Evolutionary conservation across 2,888 invertebrate genomes (phyloP).

Genomic region (Orgyia antiqua): DNA sequence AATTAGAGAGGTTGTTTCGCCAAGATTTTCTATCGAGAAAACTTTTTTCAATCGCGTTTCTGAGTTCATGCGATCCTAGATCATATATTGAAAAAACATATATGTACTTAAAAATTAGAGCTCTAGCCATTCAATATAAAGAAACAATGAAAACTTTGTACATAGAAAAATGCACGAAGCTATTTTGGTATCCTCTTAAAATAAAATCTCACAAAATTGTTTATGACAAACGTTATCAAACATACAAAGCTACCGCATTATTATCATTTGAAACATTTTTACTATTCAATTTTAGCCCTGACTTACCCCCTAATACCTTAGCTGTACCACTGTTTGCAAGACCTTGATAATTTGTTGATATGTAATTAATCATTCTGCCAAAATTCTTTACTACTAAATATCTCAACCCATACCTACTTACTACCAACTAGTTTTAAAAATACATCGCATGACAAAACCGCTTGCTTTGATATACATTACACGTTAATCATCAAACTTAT

Average conservation of each 20-base stretch:
- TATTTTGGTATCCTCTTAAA: no score
- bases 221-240: conserved; percentile 22
- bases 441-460: conserved; percentile 5
- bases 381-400: conserved; percentile 35
- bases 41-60: no score
- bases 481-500: conserved; percentile 4
- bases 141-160: no score
- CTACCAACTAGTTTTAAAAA: conserved; percentile 12
- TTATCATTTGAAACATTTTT: conserved; percentile 12
- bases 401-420: conserved; percentile 27
- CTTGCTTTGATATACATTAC: conserved; percentile 14
- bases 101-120: no score
- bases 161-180: no score
- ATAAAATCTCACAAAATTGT: conserved; percentile 12
- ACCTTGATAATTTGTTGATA: conserved; percentile 47
- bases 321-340: conserved; percentile 38
- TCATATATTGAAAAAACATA: no score
- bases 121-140: no score
- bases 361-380: conserved; percentile 49
- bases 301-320: conserved; percentile 27
- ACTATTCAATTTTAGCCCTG: conserved; percentile 25
- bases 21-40: no score
- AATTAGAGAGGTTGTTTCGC: no score
- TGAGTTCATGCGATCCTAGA: no score
- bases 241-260: conserved; percentile 20